Evolutionary conservation across 2,113 vertebrate species (phyloP).

Genomic region (Otis tarda): DNA sequence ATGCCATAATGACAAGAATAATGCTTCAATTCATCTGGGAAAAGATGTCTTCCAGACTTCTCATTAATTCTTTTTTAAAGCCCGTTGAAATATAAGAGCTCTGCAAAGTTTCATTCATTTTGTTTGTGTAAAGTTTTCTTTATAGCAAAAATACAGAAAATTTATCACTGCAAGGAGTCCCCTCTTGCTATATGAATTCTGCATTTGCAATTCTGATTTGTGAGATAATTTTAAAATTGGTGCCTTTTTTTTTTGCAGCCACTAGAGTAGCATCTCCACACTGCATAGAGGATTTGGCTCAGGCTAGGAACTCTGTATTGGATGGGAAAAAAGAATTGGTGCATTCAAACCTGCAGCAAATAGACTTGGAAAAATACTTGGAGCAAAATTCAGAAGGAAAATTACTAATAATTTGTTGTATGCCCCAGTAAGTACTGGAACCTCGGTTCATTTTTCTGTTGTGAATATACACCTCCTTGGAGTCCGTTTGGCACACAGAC

Average conservation of each 20-base stretch:
- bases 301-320: background rate
- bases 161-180: background rate
- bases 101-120: slow-evolving; percentile 38
- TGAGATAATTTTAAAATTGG: background rate
- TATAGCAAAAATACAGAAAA: background rate
- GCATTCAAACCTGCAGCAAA: background rate
- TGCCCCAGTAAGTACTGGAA: background rate
- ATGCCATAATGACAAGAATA: slow-evolving; percentile 51
- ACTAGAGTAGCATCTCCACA: background rate
- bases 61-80: slow-evolving; percentile 39
- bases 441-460: background rate
- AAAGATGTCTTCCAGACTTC: slow-evolving; percentile 32
- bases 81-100: background rate
- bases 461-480: background rate
- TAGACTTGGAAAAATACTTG: background rate
- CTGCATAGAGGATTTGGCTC: background rate
- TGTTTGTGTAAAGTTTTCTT: slow-evolving; percentile 63
- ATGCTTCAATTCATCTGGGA: slow-evolving; percentile 33
- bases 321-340: background rate
- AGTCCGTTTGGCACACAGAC: background rate
- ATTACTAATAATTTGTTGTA: background rate
- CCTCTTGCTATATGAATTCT: background rate
- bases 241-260: background rate
- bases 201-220: background rate
- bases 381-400: slow-evolving; percentile 8